Conservation (phyloP, 1,140 invertebrate species). For the Diorhabda carinulata region DNA sequence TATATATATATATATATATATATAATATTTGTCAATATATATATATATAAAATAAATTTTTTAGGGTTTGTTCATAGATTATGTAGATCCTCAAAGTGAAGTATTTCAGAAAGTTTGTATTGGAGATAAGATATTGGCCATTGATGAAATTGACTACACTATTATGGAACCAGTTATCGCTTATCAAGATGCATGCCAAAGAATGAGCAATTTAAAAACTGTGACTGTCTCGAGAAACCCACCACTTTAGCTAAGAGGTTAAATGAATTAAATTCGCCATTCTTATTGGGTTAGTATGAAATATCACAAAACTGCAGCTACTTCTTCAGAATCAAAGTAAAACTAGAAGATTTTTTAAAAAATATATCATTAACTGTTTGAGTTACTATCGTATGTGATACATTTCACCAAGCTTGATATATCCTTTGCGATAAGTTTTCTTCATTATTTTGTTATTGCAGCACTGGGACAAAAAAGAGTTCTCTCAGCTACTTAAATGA, state of each 20-base stretch:
- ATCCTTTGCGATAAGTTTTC: no score
- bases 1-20: background rate
- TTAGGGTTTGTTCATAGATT: conserved; percentile 44
- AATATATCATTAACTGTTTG: no score
- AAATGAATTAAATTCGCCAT: background rate
- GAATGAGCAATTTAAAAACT: conserved; percentile 32
- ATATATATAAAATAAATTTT: background rate
- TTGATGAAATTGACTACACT: conserved; percentile 44
- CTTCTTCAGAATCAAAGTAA: no score
- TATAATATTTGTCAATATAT: background rate
- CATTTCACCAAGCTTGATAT: no score
- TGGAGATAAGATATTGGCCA: conserved; percentile 43
- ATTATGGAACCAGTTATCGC: conserved; percentile 41
- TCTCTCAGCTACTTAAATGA: no score
- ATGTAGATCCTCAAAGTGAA: conserved; percentile 40
- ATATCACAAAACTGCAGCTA: no score
- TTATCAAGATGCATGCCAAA: conserved; percentile 38
- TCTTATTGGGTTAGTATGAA: no score
- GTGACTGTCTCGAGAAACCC: conserved; percentile 34
- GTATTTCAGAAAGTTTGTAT: conserved; percentile 39
- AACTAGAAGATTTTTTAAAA: no score
- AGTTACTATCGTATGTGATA: no score
- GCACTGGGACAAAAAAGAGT: no score
- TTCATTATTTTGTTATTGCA: no score
- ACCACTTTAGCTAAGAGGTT: conserved; percentile 12